A percentile compares a stretch with the other conserved stretches of the same genome.
Conservation (phyloP, 2,888 invertebrate genomes). For the Tiliacea aurago region DNA sequence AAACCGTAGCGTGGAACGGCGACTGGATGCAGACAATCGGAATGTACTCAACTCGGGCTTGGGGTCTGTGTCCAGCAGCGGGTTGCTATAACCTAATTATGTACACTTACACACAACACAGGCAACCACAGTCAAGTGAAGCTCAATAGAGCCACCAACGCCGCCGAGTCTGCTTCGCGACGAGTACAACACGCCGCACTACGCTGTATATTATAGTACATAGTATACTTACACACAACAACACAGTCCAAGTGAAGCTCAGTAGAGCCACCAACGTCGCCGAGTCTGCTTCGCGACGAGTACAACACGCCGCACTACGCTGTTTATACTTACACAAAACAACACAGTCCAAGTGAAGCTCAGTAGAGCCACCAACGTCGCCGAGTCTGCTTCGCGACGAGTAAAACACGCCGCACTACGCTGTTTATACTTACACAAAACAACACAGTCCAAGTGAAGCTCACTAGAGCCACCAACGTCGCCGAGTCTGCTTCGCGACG, state of each 20-base stretch:
- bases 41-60: background rate
- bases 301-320: no score
- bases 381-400: conserved; percentile 78
- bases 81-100: background rate
- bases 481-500: conserved; percentile 77
- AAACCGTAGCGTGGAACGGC: background rate
- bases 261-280: no score
- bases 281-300: no score
- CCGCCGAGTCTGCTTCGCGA: no score
- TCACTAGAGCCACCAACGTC: conserved; percentile 92
- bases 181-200: no score
- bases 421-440: conserved; percentile 91
- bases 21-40: background rate
- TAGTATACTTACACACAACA: no score
- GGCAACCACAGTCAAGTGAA: no score
- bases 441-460: conserved; percentile 97
- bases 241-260: no score
- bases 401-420: conserved; percentile 81
- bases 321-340: conserved; percentile 94
- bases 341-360: conserved; percentile 97
- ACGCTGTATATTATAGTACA: no score
- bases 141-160: no score
- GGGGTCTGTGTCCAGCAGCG: background rate
- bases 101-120: conserved; percentile 92
- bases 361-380: conserved; percentile 92